Percentiles rank a stretch among this genome's conserved stretches.
These are phyloP conservation scores for Ichneumoninae sp. DNA, from an alignment of 2,888 invertebrate species.

Conservation along the genomic window DNA sequence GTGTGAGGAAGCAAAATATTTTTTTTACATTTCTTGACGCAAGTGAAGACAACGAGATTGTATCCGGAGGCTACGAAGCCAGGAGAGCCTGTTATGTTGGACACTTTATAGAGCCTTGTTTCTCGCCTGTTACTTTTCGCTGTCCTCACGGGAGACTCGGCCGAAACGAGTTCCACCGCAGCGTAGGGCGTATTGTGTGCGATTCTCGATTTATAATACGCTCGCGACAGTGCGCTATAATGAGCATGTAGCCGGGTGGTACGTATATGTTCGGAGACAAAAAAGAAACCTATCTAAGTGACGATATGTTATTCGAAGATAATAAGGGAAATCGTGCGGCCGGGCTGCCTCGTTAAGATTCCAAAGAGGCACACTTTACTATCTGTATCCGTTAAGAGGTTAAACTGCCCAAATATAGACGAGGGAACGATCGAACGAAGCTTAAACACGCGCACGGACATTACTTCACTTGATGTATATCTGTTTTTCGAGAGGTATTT, in stretches of 20 bases:
- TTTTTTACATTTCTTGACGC: background rate
- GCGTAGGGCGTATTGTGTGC: background rate
- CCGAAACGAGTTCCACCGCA: constrained; percentile 38
- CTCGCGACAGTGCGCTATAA: constrained; percentile 42
- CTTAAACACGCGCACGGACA: background rate
- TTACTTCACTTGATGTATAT: constrained; percentile 3
- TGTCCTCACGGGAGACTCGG: constrained; percentile 6
- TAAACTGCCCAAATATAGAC: constrained; percentile 18
- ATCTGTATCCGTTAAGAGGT: constrained; percentile 19
- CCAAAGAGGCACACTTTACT: constrained; percentile 25
- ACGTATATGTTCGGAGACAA: constrained; percentile 5
- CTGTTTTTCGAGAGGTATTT: constrained; percentile 28
- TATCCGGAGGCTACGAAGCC: constrained; percentile 50
- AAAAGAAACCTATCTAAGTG: constrained; percentile 32
- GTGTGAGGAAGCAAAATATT: too few relatives aligned
- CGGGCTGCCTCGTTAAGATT: constrained; percentile 44
- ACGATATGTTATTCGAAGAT: constrained; percentile 41
- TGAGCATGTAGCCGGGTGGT: constrained; percentile 38
- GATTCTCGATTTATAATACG: constrained; percentile 55
- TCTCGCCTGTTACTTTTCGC: constrained; percentile 55
- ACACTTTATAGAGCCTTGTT: constrained; percentile 63
- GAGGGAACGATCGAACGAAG: background rate
- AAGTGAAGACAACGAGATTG: constrained; percentile 53
- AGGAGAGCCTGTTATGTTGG: constrained; percentile 52
- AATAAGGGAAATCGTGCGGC: constrained; percentile 34